Evolutionary conservation across 2,797 vertebrate genomes (phyloP), one percentile per base, ranked within the genome.

Genomic region (Crenuchus spilurus): DNA sequence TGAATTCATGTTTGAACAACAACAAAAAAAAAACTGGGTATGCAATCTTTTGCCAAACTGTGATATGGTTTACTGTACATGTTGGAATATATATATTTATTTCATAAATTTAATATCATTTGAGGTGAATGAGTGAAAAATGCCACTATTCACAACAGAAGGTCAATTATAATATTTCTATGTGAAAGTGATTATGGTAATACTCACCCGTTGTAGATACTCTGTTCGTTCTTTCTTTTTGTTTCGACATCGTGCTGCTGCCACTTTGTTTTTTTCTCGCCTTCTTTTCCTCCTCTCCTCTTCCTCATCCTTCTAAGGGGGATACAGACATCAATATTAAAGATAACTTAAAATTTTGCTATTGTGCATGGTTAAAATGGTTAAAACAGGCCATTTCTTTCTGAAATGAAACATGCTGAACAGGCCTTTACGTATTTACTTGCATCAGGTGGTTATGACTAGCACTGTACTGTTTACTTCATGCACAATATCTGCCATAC

Each of bases 171-270:
- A 5, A n/a, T 54, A 1, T 54, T 37, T 37, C 4, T n/a, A 37
- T 37, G 35, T 37, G 4, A 37, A 4, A 20, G 11, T 28, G n/a
- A 10, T 11, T 20, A 24, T 48, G 28, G 18, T 20, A 31, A 3
- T 10, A 62, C 91, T 86, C 82, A 97, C 97, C 93, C 94, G 92
- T 87, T 99, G 97, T 84, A 99, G 90, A 88, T 98, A 98, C 82
- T 99, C 97, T 0, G 97, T 99, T 69, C 97, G 92, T 80, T 99
- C 97, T 82, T 98, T 98, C 91, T 98, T 99, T 91, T 99, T 99
- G 92, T 99, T 98, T 84, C 97, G 95, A 94, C 97, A 99, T 74
- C 96, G 92, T 0, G 97, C 97, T 2, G 97, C 97, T 2, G 97
- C 97, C 14, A 99, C 95, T 90, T 99, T 99, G 93, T 99, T 99